Evolutionary conservation across 2,797 vertebrate genomes (phyloP).

Genomic region (Pelobates cultripes): DNA sequence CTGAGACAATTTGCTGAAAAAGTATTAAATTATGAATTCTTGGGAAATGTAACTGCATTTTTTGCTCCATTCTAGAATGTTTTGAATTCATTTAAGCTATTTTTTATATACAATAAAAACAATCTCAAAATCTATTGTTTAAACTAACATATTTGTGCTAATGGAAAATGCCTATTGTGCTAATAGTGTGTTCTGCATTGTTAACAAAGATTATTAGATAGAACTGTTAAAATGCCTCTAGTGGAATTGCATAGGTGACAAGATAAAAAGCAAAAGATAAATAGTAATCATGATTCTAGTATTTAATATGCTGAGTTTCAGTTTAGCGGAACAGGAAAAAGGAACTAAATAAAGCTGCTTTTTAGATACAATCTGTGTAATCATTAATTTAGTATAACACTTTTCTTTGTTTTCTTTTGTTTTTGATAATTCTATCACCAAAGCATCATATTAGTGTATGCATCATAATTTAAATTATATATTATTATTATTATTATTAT

Average conservation of each 20-base stretch:
- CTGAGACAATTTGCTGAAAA: too few species aligned
- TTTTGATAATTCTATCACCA: too few species aligned
- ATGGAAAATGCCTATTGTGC: conserved; percentile 72
- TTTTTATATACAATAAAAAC: too few species aligned
- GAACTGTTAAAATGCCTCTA: conserved; percentile 69
- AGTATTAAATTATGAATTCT: too few species aligned
- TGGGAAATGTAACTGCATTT: too few species aligned
- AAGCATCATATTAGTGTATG: too few species aligned
- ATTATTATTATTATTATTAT: too few species aligned
- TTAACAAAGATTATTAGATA: conserved; percentile 72
- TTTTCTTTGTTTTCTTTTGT: neutral
- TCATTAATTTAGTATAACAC: neutral
- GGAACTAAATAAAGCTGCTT: neutral
- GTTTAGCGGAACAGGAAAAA: conserved; percentile 34
- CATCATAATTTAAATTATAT: too few species aligned
- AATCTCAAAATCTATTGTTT: too few species aligned
- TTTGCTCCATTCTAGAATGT: too few species aligned
- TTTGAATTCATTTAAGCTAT: too few species aligned
- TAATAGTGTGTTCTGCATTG: conserved; percentile 69
- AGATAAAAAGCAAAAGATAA: conserved; percentile 72
- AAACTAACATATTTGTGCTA: conserved; percentile 65
- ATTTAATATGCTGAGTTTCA: conserved; percentile 41
- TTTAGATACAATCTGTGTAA: conserved; percentile 6
- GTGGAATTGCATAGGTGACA: conserved; percentile 71
- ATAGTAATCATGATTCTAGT: conserved; percentile 59